Conservation (phyloP, 1,140 invertebrate species). For the Drosophila athabasca region DNA sequence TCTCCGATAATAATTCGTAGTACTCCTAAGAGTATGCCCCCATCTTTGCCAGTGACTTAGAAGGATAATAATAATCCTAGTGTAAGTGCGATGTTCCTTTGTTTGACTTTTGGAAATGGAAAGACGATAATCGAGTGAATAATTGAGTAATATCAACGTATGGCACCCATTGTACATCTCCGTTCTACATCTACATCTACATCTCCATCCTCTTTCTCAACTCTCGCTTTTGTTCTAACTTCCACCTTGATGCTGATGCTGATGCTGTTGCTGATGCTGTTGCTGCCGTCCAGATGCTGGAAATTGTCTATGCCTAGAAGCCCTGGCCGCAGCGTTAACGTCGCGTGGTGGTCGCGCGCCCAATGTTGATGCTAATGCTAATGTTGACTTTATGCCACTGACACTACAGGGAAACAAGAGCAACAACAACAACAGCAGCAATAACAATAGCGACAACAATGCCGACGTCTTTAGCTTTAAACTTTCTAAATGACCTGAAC, state of each 20-base stretch:
- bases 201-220: neutral
- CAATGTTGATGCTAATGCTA: slow-evolving; percentile 51
- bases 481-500: slow-evolving; percentile 77
- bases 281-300: slow-evolving; percentile 47
- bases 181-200: neutral
- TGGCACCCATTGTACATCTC: no score
- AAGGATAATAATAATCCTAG: no score
- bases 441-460: slow-evolving; percentile 36
- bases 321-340: slow-evolving; percentile 12
- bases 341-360: slow-evolving; percentile 19
- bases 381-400: slow-evolving; percentile 32
- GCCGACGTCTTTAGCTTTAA: slow-evolving; percentile 68
- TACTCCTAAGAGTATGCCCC: no score
- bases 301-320: slow-evolving; percentile 56
- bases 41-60: no score
- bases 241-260: slow-evolving; percentile 35
- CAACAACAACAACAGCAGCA: slow-evolving; percentile 29
- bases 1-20: no score
- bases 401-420: neutral
- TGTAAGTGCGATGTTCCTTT: no score
- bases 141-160: neutral
- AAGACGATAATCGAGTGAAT: no score
- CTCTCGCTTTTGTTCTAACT: slow-evolving; percentile 16
- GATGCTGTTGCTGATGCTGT: neutral
- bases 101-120: no score